Percentiles rank a stretch among this genome's conserved stretches.
Conservation (phyloP, 2,113 vertebrate species). For the Hippocampus barbouri region DNA sequence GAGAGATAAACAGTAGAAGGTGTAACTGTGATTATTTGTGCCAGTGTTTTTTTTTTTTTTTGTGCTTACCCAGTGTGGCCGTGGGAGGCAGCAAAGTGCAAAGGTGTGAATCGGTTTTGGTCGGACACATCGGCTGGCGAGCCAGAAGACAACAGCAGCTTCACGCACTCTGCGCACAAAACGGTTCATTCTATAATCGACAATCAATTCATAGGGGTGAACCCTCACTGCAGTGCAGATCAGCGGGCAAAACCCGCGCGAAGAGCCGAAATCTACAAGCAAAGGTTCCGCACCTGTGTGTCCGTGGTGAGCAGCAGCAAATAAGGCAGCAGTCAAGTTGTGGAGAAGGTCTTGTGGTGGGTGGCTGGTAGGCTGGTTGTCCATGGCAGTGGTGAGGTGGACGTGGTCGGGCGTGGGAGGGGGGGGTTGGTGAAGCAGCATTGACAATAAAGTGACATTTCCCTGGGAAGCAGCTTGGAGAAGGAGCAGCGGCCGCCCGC, state of each 20-base stretch:
- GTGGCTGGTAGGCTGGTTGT: conserved; percentile 74
- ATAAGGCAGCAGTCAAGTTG: conserved; percentile 94
- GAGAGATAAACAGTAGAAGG: not conserved
- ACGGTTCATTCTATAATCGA: not conserved
- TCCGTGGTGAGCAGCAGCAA: conserved; percentile 98
- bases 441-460: conserved; percentile 99
- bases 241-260: no score
- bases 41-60: not conserved
- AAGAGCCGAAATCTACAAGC: no score
- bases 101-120: conserved; percentile 87
- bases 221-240: not conserved
- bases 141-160: conserved; percentile 90
- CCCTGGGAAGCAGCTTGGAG: conserved; percentile 99
- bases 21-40: not conserved
- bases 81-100: conserved; percentile 86
- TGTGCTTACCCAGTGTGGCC: conserved; percentile 81
- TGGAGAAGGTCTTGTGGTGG: conserved; percentile 78
- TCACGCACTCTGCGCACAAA: conserved; percentile 82
- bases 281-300: conserved; percentile 79
- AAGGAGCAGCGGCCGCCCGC: conserved; percentile 95
- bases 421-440: conserved; percentile 98
- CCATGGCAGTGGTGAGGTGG: conserved; percentile 73
- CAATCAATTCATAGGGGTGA: no score
- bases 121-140: conserved; percentile 81
- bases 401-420: conserved; percentile 47